Evolutionary conservation across 1,140 invertebrate species (phyloP).

Genomic region (Brevipalpus yothersi): DNA sequence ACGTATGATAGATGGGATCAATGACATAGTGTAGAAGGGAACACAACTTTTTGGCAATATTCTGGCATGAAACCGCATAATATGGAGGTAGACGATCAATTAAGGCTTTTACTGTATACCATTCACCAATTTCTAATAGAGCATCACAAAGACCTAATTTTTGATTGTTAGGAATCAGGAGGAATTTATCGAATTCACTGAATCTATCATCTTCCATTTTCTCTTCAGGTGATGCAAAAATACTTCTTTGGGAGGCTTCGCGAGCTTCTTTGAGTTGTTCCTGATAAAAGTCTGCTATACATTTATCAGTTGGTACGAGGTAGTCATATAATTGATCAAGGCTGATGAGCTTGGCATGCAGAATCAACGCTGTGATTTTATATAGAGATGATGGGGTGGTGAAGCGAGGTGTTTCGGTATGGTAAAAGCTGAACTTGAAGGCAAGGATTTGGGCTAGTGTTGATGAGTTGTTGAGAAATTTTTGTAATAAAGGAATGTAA

Average conservation of each 20-base stretch:
- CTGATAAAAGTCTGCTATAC: slow-evolving; percentile 53
- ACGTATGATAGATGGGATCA: slow-evolving; percentile 65
- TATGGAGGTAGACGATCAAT: slow-evolving; percentile 55
- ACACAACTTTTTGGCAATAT: slow-evolving; percentile 52
- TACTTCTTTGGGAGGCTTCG: slow-evolving; percentile 49
- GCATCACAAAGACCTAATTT: slow-evolving; percentile 78
- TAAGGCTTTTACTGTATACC: slow-evolving; percentile 53
- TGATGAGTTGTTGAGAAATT: slow-evolving; percentile 45
- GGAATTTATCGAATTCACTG: slow-evolving; percentile 1
- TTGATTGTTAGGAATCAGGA: slow-evolving; percentile 38
- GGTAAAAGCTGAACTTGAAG: slow-evolving; percentile 67
- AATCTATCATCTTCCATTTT: slow-evolving; percentile 34
- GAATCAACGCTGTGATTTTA: slow-evolving; percentile 58
- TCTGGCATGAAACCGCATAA: slow-evolving; percentile 45
- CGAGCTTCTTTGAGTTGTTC: slow-evolving; percentile 55
- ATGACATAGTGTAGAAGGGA: slow-evolving; percentile 56
- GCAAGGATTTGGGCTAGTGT: slow-evolving; percentile 79
- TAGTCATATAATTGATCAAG: slow-evolving; percentile 73
- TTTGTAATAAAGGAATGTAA: slow-evolving; percentile 56
- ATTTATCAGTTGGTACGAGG: slow-evolving; percentile 59
- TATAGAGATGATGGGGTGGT: slow-evolving; percentile 54
- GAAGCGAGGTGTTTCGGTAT: slow-evolving; percentile 16
- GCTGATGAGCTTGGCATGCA: slow-evolving; percentile 60
- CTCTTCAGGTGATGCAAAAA: slow-evolving; percentile 46
- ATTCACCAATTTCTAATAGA: slow-evolving; percentile 60